phyloP scores from a whole-genome alignment of 2,888 invertebrate species.

The Apotomis betuletana region DNA sequence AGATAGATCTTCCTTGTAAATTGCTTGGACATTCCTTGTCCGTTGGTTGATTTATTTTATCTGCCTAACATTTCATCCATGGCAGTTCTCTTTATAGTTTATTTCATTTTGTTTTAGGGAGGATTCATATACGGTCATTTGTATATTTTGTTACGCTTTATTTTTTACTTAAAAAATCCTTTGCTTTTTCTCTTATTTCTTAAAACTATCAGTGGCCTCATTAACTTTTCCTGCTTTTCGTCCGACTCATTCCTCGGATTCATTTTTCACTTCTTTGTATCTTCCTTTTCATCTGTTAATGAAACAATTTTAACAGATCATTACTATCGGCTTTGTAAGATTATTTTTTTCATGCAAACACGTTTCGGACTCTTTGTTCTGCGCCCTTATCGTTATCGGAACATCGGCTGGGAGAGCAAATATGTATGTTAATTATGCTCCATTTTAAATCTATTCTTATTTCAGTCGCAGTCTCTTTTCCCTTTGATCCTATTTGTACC shows the following conservation, averaged over 20 bases:
- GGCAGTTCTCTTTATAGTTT: conserved; percentile 1
- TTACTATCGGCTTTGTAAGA: conserved; percentile 48
- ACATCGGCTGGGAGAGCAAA: conserved; percentile 16
- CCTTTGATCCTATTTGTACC: background rate
- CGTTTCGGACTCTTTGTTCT: conserved; percentile 48
- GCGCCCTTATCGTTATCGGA: conserved; percentile 39
- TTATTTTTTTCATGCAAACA: conserved; percentile 46
- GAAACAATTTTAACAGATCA: conserved; percentile 51
- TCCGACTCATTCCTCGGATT: conserved; percentile 41
- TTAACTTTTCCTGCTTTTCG: conserved; percentile 51
- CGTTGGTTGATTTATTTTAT: conserved; percentile 54
- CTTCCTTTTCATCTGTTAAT: conserved; percentile 45
- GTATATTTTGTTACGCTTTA: too few relatives aligned
- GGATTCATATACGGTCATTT: background rate
- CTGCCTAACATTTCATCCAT: conserved; percentile 48
- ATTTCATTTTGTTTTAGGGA: conserved; percentile 3
- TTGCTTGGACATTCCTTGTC: conserved; percentile 57
- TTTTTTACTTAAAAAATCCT: conserved; percentile 4
- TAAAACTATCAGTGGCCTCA: conserved; percentile 45
- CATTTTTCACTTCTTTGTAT: conserved; percentile 45
- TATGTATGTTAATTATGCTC: conserved; percentile 13
- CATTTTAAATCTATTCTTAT: conserved; percentile 8
- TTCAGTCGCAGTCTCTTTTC: background rate
- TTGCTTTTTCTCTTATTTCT: conserved; percentile 25
- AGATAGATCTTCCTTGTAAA: conserved; percentile 61